Percentiles rank a stretch among this genome's conserved stretches.
These are phyloP conservation scores for Sciurus vulgaris DNA, from an alignment of 2,797 vertebrate species.

Conservation along the genomic window DNA sequence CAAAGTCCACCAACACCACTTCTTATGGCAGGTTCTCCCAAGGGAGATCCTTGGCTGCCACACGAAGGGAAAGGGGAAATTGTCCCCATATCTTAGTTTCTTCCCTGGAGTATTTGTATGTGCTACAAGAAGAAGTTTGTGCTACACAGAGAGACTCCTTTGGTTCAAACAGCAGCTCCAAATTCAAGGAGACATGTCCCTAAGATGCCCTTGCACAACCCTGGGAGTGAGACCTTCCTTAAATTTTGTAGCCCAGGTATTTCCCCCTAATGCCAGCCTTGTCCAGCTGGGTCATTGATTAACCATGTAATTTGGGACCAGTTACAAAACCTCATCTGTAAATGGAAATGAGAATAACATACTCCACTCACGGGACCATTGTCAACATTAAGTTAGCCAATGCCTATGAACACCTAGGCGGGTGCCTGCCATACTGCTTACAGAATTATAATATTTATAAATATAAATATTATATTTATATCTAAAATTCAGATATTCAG, in stretches of 20 bases:
- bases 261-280: neutral
- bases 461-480: neutral
- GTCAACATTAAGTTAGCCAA: neutral
- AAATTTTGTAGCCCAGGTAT: neutral
- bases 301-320: neutral
- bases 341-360: neutral
- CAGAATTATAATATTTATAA: neutral
- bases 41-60: neutral
- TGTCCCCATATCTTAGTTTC: neutral
- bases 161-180: neutral
- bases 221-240: neutral
- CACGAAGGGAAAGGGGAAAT: neutral
- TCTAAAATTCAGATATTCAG: conserved; percentile 22
- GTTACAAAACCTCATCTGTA: neutral
- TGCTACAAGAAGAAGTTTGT: neutral
- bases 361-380: neutral
- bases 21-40: neutral
- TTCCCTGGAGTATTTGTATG: neutral
- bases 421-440: neutral
- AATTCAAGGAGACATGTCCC: neutral
- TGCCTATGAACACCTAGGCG: neutral
- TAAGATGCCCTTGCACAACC: neutral
- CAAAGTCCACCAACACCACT: neutral
- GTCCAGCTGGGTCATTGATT: neutral
- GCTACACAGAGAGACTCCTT: neutral